phyloP scores from a whole-genome alignment of 92 coral and sea anemone species.

The Scolanthus callimorphus region DNA sequence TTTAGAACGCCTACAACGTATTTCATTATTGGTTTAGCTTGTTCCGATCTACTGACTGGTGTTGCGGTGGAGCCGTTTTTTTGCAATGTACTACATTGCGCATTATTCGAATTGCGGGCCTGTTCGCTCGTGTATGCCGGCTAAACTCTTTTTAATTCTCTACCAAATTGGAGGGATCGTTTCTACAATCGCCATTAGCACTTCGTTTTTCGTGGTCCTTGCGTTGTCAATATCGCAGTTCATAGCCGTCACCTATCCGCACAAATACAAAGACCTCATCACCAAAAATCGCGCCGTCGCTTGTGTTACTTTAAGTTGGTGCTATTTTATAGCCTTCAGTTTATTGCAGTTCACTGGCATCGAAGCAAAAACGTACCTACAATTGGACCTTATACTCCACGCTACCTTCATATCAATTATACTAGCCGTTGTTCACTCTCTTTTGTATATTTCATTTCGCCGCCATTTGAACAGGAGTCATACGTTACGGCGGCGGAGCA shows the following conservation, averaged over 20 bases:
- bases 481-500: constrained; percentile 22
- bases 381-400: constrained; percentile 61
- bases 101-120: constrained; percentile 28
- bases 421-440: constrained; percentile 45
- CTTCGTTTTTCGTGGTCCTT: constrained; percentile 65
- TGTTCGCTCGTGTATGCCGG: constrained; percentile 8
- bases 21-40: constrained; percentile 69
- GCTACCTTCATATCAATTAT: constrained; percentile 53
- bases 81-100: constrained; percentile 51
- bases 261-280: constrained; percentile 58
- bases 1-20: constrained; percentile 76
- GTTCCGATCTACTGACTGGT: constrained; percentile 65
- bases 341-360: constrained; percentile 60
- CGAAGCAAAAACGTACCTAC: constrained; percentile 30
- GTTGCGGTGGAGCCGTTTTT: constrained; percentile 70
- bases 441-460: constrained; percentile 54
- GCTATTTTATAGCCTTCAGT: constrained; percentile 54
- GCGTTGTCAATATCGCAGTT: constrained; percentile 74
- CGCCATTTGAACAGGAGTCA: constrained; percentile 40
- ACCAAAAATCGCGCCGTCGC: constrained; percentile 46
- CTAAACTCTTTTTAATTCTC: constrained; percentile 13
- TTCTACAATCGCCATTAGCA: constrained; percentile 69
- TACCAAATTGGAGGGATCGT: constrained; percentile 52
- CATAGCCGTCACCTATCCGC: constrained; percentile 74
- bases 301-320: constrained; percentile 46